phyloP scores from a whole-genome alignment of 2,888 invertebrate species.

The Drosophila mayaguana region DNA sequence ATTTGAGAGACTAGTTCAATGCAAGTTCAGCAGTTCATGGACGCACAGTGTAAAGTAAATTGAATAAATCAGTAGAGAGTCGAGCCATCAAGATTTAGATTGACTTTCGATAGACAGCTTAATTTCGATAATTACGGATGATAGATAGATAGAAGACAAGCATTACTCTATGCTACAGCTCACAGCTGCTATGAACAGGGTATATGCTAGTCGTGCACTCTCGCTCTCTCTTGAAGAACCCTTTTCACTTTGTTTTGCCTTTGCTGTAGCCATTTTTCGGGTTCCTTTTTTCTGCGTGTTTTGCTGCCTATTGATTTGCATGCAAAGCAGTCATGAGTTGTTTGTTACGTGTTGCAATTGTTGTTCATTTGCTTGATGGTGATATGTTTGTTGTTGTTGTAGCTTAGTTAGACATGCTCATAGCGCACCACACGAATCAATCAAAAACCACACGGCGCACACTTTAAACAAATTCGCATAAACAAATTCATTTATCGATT shows the following conservation, averaged over 20 bases:
- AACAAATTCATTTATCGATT: slow-evolving; percentile 78
- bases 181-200: neutral
- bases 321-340: slow-evolving; percentile 54
- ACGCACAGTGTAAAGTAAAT: neutral
- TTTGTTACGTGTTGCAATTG: slow-evolving; percentile 41
- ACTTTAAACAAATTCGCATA: slow-evolving; percentile 79
- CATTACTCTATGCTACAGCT: too few species aligned
- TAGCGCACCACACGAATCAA: slow-evolving; percentile 66
- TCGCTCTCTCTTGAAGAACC: neutral
- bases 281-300: slow-evolving; percentile 7
- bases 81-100: too few species aligned
- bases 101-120: too few species aligned
- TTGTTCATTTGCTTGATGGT: slow-evolving; percentile 18
- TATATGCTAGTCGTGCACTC: neutral
- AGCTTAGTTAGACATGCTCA: slow-evolving; percentile 56
- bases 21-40: neutral
- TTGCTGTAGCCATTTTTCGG: slow-evolving; percentile 17
- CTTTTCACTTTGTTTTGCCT: neutral
- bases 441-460: slow-evolving; percentile 53
- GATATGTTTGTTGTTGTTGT: slow-evolving; percentile 16
- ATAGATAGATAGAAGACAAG: too few species aligned
- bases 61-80: neutral
- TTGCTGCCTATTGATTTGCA: slow-evolving; percentile 66
- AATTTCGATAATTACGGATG: too few species aligned
- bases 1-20: neutral